A percentile compares a stretch with the other conserved stretches of the same genome.
Conservation (phyloP, 2,888 invertebrate genomes). For the Proisotoma minuta region DNA sequence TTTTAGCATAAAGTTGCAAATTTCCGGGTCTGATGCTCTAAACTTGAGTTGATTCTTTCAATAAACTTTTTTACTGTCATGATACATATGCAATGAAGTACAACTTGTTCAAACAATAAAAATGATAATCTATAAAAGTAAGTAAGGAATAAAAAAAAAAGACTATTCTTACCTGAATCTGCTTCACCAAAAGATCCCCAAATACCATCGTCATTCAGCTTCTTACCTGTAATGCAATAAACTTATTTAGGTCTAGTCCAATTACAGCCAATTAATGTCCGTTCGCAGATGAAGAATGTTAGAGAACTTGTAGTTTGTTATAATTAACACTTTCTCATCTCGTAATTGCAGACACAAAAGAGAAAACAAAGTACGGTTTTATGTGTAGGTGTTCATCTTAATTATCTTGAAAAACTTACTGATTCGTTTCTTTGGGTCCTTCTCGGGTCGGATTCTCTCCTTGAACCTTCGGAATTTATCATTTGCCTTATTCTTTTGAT, state of each 20-base stretch:
- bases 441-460: constrained; percentile 60
- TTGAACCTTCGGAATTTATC: constrained; percentile 70
- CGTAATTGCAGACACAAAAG: too few relatives aligned
- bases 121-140: too few relatives aligned
- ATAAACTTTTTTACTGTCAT: too few relatives aligned
- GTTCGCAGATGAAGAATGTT: too few relatives aligned
- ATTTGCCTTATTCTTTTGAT: constrained; percentile 59
- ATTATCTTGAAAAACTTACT: constrained; percentile 8
- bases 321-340: too few relatives aligned
- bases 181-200: constrained; percentile 30
- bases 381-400: background rate
- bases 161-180: constrained; percentile 28
- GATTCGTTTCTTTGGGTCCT: constrained; percentile 51
- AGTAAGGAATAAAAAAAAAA: too few relatives aligned
- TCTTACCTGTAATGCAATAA: constrained; percentile 15
- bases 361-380: background rate
- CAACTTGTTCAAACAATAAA: too few relatives aligned
- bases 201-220: constrained; percentile 21
- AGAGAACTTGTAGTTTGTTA: too few relatives aligned
- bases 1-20: too few relatives aligned
- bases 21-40: too few relatives aligned
- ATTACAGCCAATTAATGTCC: background rate
- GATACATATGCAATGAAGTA: too few relatives aligned
- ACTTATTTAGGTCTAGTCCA: background rate
- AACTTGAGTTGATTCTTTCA: too few relatives aligned